Evolutionary conservation across 2,888 invertebrate species (phyloP), one percentile per base, ranked within the genome.

Genomic region (Nephrocerus scutellatus): DNA sequence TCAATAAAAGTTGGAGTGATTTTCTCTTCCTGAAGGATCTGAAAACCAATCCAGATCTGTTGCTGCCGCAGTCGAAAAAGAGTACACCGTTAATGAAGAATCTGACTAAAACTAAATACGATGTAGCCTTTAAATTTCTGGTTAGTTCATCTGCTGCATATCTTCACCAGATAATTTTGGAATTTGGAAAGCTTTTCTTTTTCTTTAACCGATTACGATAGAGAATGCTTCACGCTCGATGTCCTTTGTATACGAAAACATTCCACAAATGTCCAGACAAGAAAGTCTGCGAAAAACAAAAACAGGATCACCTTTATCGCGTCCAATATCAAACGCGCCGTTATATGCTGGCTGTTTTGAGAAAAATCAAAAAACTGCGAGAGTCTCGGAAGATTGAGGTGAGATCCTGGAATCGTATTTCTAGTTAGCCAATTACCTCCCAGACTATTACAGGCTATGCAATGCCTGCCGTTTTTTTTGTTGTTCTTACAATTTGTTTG

Each of bases 1-100:
- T 62, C 35, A 51, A 58, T 13, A 53, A 50, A 38, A 54, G 56
- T 16, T 63, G 63, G 61, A 50, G 50, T 10, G 64, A 65, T 48
- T 54, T 63, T 0, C 31, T 58, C 3, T 63, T 62, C 30, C 26
- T 64, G 3, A 60, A 59, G 21, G 30, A 51, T 1, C 21, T 64
- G 6, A 51, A 46, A 15, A 54, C 44, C 26, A 56, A 63, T 36
- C 46, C 49, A 2, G 55, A 46, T 25, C 41, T 64, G 3, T 36
- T 59, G 7, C 33, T 62, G 31, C 43, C 52, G 1, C 62, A 59
- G 36, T 56, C 56, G 7, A 52, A 52, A 29, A 37, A 48, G 3
- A 60, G 57, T 6, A 55, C 53, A 1, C 46, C 53, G 6, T 40
- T 46, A 9, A 29, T 66, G 21, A 42, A 49, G 2, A 18, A 43